phyloP scores from a whole-genome alignment of 1,140 invertebrate species.

The Trachelipus rathkii region DNA sequence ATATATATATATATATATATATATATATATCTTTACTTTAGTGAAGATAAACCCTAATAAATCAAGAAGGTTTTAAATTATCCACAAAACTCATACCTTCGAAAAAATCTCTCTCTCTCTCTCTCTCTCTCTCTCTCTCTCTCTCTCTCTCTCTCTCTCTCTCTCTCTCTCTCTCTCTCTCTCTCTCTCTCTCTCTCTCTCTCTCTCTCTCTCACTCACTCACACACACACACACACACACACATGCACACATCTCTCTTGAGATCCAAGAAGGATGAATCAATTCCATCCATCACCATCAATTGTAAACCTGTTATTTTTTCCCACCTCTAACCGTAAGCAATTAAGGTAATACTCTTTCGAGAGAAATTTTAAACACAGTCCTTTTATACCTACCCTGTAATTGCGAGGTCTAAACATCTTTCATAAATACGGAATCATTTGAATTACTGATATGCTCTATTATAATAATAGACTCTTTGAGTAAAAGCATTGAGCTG shows the following conservation, averaged over 20 bases:
- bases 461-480: no score
- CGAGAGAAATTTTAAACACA: neutral
- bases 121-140: no score
- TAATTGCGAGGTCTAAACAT: conserved; percentile 3
- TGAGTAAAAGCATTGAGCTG: no score
- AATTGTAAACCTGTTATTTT: neutral
- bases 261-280: neutral
- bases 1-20: conserved; percentile 15
- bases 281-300: conserved; percentile 8
- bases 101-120: no score
- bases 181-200: no score
- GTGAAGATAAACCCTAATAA: neutral
- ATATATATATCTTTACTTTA: neutral
- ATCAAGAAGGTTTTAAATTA: conserved; percentile 3
- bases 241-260: neutral
- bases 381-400: neutral
- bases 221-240: no score
- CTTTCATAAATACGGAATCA: neutral
- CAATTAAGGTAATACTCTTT: conserved; percentile 6
- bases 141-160: no score
- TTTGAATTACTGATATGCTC: no score
- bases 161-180: no score
- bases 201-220: no score
- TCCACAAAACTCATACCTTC: neutral
- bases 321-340: conserved; percentile 7